Evolutionary conservation across 2,113 vertebrate species (phyloP), one percentile per base, ranked within the genome.

Genomic region (Poeciliopsis retropinna): DNA sequence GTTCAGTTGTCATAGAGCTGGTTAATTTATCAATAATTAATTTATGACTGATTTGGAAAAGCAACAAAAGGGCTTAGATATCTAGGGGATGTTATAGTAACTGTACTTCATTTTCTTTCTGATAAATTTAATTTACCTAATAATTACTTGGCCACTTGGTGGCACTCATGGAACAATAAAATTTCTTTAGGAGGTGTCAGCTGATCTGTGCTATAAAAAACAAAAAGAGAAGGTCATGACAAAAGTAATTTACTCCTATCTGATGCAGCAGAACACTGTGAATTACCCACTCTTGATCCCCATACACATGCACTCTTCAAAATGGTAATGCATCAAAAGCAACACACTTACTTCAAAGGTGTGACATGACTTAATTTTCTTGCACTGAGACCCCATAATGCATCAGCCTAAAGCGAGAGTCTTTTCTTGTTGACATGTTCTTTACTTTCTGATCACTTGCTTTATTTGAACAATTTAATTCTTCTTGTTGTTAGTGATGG

Each of bases 401-500:
- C 44, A 17, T 15, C 44, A 47, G 44, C 44, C 25, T 54, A n/a
- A 8, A 57, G 17, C 8, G 8, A 9, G 3, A 25, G 51, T 10
- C 22, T 25, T 57, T 9, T n/a, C n/a, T 57, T n/a, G 22, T 57
- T 57, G 9, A 6, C 22, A 7, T n/a, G 25, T n/a, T n/a, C 19
- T 8, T 14, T 71, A 12, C 31, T 12, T 60, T 65, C 15, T 19
- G 5, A 2, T 15, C 4, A 31, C 4, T 17, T 37, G 4, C 9
- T 64, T 29, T 66, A 29, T 61, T 32, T 19, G 41, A 37, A 10
- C 2, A 60, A 13, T 41, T 64, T 65, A 25, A 75, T 76, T 64
- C 34, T 34, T 80, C 85, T 44, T 85, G 5, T 80, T 8, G n/a
- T 54, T 67, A 98, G 98, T 72, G 96, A 95, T 66, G 94, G 95